phyloP scores from a whole-genome alignment of 2,113 vertebrate genomes.

The Willisornis vidua region DNA sequence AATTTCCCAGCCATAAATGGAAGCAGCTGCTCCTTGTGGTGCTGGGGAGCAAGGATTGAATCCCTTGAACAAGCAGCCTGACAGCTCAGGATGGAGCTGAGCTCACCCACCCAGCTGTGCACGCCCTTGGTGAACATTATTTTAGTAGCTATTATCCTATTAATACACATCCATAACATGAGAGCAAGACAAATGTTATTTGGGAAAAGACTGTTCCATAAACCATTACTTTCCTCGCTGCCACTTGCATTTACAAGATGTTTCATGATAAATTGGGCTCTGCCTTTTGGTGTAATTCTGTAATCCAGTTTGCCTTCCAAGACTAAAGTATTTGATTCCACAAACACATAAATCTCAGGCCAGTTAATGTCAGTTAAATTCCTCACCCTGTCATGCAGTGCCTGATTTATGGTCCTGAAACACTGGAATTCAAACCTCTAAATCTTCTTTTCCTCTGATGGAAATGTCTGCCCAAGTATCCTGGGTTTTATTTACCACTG shows the following conservation, averaged over 20 bases:
- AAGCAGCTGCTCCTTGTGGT: neutral
- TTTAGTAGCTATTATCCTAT: neutral
- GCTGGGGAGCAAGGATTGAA: neutral
- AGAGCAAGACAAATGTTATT: neutral
- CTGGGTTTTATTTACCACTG: neutral
- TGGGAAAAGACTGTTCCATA: neutral
- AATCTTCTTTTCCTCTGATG: neutral
- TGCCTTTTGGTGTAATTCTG: neutral
- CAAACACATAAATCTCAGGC: slow-evolving; percentile 15
- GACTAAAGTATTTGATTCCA: slow-evolving; percentile 11
- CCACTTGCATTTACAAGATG: neutral
- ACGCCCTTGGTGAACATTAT: rapidly evolving
- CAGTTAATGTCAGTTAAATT: neutral
- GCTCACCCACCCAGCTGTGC: neutral
- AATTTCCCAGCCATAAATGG: slow-evolving; percentile 48
- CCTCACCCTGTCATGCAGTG: neutral
- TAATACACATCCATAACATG: neutral
- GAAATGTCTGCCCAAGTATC: neutral
- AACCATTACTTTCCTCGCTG: neutral
- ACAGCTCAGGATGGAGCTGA: neutral
- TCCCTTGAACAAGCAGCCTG: neutral
- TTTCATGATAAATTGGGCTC: neutral
- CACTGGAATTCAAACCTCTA: neutral
- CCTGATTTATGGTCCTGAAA: neutral
- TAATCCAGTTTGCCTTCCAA: slow-evolving; percentile 10